These are phyloP conservation scores for Amblyjoppa proteus DNA, from an alignment of 2,888 invertebrate species.

Conservation along the genomic window DNA sequence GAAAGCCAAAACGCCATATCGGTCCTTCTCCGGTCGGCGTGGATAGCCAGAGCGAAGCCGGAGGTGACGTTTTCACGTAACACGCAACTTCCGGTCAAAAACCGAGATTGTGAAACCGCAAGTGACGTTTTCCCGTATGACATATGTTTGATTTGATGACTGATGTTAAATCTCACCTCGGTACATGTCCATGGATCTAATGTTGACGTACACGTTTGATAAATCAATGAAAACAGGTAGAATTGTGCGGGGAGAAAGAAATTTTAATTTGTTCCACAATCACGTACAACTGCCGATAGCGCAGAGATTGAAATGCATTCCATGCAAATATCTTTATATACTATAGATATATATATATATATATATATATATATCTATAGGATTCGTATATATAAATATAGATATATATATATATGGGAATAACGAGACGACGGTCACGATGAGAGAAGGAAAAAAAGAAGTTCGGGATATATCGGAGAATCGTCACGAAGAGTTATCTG, in stretches of 20 bases:
- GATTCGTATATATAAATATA: too few relatives aligned
- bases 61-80: too few relatives aligned
- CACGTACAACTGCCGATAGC: not conserved
- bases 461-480: slow-evolving; percentile 20
- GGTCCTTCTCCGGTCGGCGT: too few relatives aligned
- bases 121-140: too few relatives aligned
- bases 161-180: too few relatives aligned
- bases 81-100: not conserved
- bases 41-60: too few relatives aligned
- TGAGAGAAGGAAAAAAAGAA: not conserved
- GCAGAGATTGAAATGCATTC: slow-evolving; percentile 40
- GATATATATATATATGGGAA: not conserved
- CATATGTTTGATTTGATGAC: too few relatives aligned
- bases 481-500: slow-evolving; percentile 51
- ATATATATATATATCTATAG: too few relatives aligned
- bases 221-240: not conserved
- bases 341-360: not conserved
- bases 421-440: not conserved
- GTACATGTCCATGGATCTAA: not conserved
- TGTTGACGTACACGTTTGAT: not conserved
- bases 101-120: not conserved
- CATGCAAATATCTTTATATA: slow-evolving; percentile 17
- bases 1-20: too few relatives aligned
- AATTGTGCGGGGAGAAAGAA: not conserved
- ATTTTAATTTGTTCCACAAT: slow-evolving; percentile 20